These are phyloP conservation scores for Phenacoccus solenopsis DNA, from an alignment of 1,140 invertebrate species.

Conservation along the genomic window DNA sequence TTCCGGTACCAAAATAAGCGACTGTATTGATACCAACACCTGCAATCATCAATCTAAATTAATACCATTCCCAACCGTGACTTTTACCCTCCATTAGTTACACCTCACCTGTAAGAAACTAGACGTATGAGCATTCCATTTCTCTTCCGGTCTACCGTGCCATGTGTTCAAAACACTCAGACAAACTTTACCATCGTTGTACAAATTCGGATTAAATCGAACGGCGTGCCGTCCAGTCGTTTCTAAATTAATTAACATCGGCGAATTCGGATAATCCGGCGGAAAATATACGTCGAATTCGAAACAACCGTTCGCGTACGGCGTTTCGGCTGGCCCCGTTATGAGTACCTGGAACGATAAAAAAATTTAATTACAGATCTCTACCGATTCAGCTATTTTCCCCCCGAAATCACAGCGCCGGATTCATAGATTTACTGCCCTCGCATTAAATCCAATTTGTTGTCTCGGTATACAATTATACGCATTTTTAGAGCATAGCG, in stretches of 20 bases:
- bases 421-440: too few relatives aligned
- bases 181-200: constrained; percentile 89
- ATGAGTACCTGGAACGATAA: constrained; percentile 58
- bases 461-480: too few relatives aligned
- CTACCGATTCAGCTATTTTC: too few relatives aligned
- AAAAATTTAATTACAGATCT: too few relatives aligned
- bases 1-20: constrained; percentile 84
- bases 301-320: constrained; percentile 80
- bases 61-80: not conserved
- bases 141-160: constrained; percentile 96
- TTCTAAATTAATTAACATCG: constrained; percentile 70
- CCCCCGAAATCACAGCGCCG: too few relatives aligned
- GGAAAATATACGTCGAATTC: constrained; percentile 87
- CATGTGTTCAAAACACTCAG: constrained; percentile 92
- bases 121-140: constrained; percentile 94
- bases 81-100: not conserved
- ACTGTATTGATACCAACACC: constrained; percentile 93
- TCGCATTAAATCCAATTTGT: too few relatives aligned
- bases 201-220: constrained; percentile 93
- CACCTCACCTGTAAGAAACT: constrained; percentile 66
- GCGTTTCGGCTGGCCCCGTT: constrained; percentile 77
- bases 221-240: constrained; percentile 88
- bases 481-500: too few relatives aligned
- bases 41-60: constrained; percentile 29
- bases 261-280: constrained; percentile 63